These are phyloP conservation scores for Stratiomys singularior DNA, from an alignment of 2,888 invertebrate species.

Conservation along the genomic window DNA sequence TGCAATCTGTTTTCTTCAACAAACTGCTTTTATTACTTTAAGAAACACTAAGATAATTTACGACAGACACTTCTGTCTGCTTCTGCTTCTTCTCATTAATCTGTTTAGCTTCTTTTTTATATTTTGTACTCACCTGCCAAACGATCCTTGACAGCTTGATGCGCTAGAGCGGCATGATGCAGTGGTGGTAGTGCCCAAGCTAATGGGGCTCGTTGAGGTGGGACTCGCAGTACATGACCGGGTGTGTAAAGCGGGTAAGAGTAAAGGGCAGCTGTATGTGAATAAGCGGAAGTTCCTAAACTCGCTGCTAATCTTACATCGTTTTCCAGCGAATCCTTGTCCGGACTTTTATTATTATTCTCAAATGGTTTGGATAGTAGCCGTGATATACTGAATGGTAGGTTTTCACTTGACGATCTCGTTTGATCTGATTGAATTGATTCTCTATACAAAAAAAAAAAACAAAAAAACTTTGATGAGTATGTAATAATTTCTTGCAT, in stretches of 20 bases:
- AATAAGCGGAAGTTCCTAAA: conserved; percentile 63
- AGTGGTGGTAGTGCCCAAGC: conserved; percentile 67
- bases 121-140: conserved; percentile 78
- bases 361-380: conserved; percentile 81
- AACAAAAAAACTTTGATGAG: no score
- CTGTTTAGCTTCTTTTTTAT: no score
- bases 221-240: conserved; percentile 83
- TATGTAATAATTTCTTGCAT: no score
- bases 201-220: conserved; percentile 73
- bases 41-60: no score
- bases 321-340: conserved; percentile 63
- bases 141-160: conserved; percentile 85
- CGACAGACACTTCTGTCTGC: no score
- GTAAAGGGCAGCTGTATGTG: conserved; percentile 63
- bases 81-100: no score
- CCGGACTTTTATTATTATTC: conserved; percentile 65
- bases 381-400: conserved; percentile 86
- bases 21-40: no score
- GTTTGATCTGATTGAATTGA: conserved; percentile 66
- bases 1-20: no score
- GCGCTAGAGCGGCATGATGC: conserved; percentile 77
- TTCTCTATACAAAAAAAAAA: conserved; percentile 62
- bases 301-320: conserved; percentile 64
- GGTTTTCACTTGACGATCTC: conserved; percentile 66
- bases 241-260: conserved; percentile 67